Percentiles rank a stretch among this genome's conserved stretches.
These are phyloP conservation scores for Heliconius cydno DNA, from an alignment of 2,888 invertebrate species.

Conservation along the genomic window DNA sequence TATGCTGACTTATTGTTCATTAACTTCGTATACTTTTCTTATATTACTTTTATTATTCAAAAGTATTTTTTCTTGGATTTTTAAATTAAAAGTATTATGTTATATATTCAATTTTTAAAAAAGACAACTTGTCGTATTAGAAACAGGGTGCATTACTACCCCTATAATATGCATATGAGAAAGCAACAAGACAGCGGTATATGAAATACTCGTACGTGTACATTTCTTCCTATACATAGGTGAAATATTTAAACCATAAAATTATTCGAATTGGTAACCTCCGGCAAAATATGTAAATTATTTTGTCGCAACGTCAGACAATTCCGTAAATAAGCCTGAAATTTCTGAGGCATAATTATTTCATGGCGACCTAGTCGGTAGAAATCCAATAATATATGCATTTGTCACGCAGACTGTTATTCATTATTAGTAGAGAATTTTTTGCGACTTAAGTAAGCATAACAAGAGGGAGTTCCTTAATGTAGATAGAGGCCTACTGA, in stretches of 20 bases:
- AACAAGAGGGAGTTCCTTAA: not conserved
- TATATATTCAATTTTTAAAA: no score
- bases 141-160: no score
- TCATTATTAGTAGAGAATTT: constrained; percentile 11
- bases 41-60: not conserved
- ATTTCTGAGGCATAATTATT: constrained; percentile 17
- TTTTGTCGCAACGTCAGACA: not conserved
- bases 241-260: not conserved
- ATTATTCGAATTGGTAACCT: not conserved
- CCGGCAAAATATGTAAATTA: not conserved
- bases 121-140: no score
- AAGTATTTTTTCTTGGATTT: not conserved
- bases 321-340: constrained; percentile 7
- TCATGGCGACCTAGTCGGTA: constrained; percentile 7
- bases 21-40: not conserved
- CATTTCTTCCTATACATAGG: not conserved
- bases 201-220: not conserved
- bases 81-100: no score
- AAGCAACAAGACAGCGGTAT: not conserved
- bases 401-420: constrained; percentile 28
- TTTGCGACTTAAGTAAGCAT: constrained; percentile 13
- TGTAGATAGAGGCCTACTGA: no score
- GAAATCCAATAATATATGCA: constrained; percentile 29
- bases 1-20: constrained; percentile 9
- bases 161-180: no score